Evolutionary conservation across 2,797 vertebrate species (phyloP).

Genomic region (Phalloptychus januarius): DNA sequence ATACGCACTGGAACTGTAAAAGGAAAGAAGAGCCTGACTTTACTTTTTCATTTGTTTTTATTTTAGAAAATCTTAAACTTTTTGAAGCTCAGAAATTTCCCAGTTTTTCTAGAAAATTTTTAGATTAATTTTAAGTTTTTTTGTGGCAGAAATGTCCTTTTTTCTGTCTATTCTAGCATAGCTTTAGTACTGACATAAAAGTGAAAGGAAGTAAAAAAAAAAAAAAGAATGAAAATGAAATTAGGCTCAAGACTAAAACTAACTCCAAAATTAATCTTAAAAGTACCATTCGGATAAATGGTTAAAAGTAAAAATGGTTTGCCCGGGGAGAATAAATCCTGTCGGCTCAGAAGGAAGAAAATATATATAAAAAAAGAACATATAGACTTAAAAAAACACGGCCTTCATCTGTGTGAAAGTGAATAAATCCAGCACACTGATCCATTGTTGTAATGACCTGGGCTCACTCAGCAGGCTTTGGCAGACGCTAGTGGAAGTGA

Average conservation of each 20-base stretch:
- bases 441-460: conserved; percentile 44
- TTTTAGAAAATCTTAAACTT: too few species aligned
- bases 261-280: background rate
- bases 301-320: background rate
- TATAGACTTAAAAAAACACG: background rate
- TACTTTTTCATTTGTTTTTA: too few species aligned
- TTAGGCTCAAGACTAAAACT: background rate
- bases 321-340: background rate
- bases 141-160: too few species aligned
- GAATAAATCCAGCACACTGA: conserved; percentile 12
- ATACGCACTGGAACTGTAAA: background rate
- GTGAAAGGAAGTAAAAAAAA: background rate
- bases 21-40: background rate
- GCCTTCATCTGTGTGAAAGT: background rate
- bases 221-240: background rate
- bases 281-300: background rate
- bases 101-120: too few species aligned
- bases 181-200: background rate
- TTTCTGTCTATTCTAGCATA: too few species aligned
- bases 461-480: conserved; percentile 47
- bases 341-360: background rate
- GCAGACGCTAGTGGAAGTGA: conserved; percentile 57
- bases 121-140: too few species aligned
- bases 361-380: background rate
- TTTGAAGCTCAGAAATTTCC: too few species aligned